These are phyloP conservation scores for Collichthys lucidus DNA, from an alignment of 2,113 vertebrate species.

Conservation along the genomic window DNA sequence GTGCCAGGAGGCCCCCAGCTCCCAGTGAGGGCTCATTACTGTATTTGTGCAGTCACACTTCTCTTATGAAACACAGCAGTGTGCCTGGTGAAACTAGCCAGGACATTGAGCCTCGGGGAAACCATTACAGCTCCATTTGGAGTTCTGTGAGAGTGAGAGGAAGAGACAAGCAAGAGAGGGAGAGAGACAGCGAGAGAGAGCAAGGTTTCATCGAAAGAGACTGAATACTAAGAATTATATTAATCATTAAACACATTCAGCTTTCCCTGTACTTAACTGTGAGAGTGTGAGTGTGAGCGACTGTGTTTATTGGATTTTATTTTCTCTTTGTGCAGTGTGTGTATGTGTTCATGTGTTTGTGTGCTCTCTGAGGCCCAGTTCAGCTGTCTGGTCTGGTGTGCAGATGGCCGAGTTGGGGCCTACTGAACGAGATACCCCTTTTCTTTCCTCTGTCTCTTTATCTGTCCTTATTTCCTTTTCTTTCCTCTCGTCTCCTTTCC, in stretches of 20 bases:
- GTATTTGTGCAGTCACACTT: constrained; percentile 83
- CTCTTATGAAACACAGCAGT: constrained; percentile 77
- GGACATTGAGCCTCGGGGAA: constrained; percentile 78
- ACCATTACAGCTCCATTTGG: constrained; percentile 70
- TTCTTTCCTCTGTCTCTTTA: constrained; percentile 55
- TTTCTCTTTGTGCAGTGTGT: constrained; percentile 71
- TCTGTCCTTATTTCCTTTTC: constrained; percentile 37
- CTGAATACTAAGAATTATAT: constrained; percentile 69
- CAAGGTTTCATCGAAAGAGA: constrained; percentile 58
- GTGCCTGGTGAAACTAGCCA: constrained; percentile 78
- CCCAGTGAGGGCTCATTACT: constrained; percentile 81
- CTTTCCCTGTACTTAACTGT: constrained; percentile 59
- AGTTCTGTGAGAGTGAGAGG: constrained; percentile 60
- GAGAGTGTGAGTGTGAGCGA: constrained; percentile 39
- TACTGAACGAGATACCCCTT: constrained; percentile 78
- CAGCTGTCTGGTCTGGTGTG: constrained; percentile 84
- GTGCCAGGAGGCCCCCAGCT: constrained; percentile 75
- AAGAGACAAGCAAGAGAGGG: constrained; percentile 22
- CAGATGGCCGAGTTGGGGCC: constrained; percentile 82
- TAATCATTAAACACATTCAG: constrained; percentile 76
- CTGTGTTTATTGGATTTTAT: constrained; percentile 72
- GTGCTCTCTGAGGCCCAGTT: constrained; percentile 78
- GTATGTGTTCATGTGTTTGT: constrained; percentile 38
- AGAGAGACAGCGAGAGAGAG: constrained; percentile 31
- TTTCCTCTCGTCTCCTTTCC: background rate